These are phyloP conservation scores for Formica selysi DNA, from an alignment of 1,140 invertebrate species.

Conservation along the genomic window DNA sequence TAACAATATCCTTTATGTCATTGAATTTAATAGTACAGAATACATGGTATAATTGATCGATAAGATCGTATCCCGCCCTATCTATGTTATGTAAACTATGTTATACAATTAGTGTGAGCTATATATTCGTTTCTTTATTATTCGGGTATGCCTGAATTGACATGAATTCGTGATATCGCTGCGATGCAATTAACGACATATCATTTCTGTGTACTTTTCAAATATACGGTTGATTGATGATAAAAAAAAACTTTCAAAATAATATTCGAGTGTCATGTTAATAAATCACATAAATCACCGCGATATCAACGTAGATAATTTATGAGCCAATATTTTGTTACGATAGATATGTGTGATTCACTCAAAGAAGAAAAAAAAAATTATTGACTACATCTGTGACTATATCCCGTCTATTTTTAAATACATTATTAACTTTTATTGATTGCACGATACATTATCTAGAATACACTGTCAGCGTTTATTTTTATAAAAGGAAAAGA, in stretches of 20 bases:
- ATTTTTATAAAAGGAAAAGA: not conserved
- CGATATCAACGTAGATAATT: not conserved
- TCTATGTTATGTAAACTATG: constrained; percentile 2
- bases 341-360: not conserved
- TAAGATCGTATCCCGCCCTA: not conserved
- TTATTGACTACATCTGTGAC: too few relatives aligned
- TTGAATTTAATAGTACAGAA: not conserved
- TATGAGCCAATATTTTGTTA: not conserved
- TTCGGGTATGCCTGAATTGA: not conserved
- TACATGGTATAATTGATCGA: constrained; percentile 19
- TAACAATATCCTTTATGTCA: not conserved
- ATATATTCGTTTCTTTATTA: not conserved
- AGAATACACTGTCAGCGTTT: not conserved
- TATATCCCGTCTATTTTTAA: too few relatives aligned
- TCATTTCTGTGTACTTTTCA: not conserved
- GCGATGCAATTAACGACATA: not conserved
- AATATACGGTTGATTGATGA: not conserved
- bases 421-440: too few relatives aligned
- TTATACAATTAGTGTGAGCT: not conserved
- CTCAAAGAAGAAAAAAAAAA: not conserved
- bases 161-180: not conserved
- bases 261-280: not conserved
- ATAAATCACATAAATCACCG: not conserved
- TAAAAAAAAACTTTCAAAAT: not conserved
- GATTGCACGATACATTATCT: too few relatives aligned